These are phyloP conservation scores for Archivesica marissinica DNA, from an alignment of 1,140 invertebrate species.

Conservation along the genomic window DNA sequence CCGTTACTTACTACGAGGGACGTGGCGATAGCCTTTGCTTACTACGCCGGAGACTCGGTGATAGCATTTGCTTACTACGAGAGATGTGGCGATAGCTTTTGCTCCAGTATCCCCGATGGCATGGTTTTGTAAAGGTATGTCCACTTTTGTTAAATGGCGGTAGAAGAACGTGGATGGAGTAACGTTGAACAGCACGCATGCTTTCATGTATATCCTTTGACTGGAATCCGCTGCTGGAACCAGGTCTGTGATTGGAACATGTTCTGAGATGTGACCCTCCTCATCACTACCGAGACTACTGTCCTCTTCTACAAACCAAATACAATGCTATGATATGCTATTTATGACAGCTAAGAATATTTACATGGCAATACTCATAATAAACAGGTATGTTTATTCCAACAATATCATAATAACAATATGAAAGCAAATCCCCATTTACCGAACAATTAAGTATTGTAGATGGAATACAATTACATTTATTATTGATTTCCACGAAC, in stretches of 20 bases:
- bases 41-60: neutral
- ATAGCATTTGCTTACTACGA: constrained; percentile 49
- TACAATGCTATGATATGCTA: too few species aligned
- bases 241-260: neutral
- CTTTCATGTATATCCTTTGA: constrained; percentile 38
- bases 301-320: constrained; percentile 5
- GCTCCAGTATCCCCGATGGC: constrained; percentile 21
- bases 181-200: constrained; percentile 26
- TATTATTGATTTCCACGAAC: too few species aligned
- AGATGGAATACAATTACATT: too few species aligned
- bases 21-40: constrained; percentile 43
- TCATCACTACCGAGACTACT: constrained; percentile 2
- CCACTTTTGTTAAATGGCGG: neutral
- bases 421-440: too few species aligned
- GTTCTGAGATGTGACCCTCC: neutral
- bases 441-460: too few species aligned
- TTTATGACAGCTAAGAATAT: too few species aligned
- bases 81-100: constrained; percentile 38
- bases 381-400: too few species aligned
- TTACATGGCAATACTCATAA: too few species aligned
- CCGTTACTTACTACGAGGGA: constrained; percentile 30
- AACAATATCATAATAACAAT: too few species aligned
- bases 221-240: neutral
- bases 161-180: constrained; percentile 37
- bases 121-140: constrained; percentile 30